Base-by-base conservation (phyloP, 2,888 invertebrate species). In the Patella ulyssiponensis region DNA sequence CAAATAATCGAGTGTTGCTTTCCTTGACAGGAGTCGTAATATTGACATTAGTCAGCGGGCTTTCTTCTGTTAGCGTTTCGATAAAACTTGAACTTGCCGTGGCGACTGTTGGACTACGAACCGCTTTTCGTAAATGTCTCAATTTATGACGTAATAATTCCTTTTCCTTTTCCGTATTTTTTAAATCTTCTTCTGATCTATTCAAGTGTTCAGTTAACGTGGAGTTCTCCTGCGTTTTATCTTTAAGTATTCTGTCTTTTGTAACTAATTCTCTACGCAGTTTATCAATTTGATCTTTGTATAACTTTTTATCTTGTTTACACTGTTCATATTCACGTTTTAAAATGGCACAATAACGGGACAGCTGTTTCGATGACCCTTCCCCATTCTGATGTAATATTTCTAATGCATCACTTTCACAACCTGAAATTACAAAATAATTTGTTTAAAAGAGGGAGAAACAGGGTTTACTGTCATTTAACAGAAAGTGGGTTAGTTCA, bases 321-420 rank as follows among this genome's bases (percentile, higher is more conserved):
- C 86, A 82, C 75, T 87, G 83, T 76, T 86, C 86, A 53, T 87
- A 88, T 79, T 90, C 90, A 15, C 88, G 81, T 76, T 90, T 88
- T 44, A 90, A 77, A 11, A 90, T 86, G 20, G 85, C 83, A 33
- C 88, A 85, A 77, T 89, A 87, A 27, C 85, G 84, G 1, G 88
- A 85, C 23, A 90, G 77, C 75, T 87, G 85, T 69, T 84, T 83
- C 0, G 86, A 74, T 14, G 85, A 82, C 51, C 86, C 86, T 14
- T 86, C 84, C 12, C 85, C 82, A 71, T 86, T 82, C 33, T 80
- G 82, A 9, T 81, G 58, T 20, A 90, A 79, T 33, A 89, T 82
- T 12, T 86, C 85, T 17, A 85, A 79, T 0, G 86, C 84, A 53
- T 90, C 90, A 72, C 80, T 79, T 71, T 88, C 88, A 76, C 83